phyloP scores from a whole-genome alignment of 2,797 vertebrate species.

The Mormyrops attenuatus region DNA sequence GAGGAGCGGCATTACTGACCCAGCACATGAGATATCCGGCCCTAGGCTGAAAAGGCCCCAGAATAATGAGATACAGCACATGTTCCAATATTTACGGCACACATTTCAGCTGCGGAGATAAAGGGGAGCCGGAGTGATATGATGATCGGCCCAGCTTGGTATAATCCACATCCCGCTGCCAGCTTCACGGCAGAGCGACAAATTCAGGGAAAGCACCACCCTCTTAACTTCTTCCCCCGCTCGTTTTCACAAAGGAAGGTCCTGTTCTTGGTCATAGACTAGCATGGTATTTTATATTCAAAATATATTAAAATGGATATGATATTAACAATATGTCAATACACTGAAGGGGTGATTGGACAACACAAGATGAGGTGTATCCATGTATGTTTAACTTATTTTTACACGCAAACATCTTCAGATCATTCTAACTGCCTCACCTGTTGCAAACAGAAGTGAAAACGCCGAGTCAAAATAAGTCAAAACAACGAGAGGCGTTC shows the following conservation, averaged over 20 bases:
- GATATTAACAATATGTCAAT: neutral
- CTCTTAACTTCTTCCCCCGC: neutral
- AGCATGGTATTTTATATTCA: neutral
- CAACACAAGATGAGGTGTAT: neutral
- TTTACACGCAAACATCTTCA: neutral
- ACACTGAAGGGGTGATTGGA: neutral
- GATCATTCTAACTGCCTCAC: neutral
- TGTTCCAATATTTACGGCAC: conserved; percentile 5
- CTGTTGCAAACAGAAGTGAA: neutral
- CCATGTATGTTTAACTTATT: neutral
- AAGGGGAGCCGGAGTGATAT: neutral
- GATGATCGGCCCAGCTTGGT: neutral
- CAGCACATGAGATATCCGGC: neutral
- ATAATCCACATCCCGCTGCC: neutral
- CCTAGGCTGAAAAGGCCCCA: neutral
- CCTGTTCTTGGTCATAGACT: neutral
- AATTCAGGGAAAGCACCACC: neutral
- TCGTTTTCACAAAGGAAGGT: neutral
- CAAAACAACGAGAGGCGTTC: neutral
- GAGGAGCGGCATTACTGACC: neutral
- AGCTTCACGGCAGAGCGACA: neutral
- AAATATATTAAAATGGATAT: neutral
- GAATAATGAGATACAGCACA: conserved; percentile 9
- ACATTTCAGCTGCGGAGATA: neutral
- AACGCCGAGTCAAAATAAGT: neutral